Conservation (phyloP, 1,140 invertebrate species). For the Triops longicaudatus region DNA sequence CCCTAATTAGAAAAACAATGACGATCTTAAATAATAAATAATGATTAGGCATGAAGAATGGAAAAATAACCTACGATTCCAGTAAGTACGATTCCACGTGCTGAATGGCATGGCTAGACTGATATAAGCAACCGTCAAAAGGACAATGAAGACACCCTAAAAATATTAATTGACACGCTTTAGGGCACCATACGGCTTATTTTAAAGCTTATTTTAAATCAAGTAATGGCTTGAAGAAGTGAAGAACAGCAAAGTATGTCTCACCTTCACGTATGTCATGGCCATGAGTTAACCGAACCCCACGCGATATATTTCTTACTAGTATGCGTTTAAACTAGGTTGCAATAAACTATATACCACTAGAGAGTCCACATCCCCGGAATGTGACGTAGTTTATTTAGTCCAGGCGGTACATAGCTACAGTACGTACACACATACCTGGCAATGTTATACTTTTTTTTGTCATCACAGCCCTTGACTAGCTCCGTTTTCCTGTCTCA, state of each 20-base stretch:
- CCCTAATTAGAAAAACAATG: too few species aligned
- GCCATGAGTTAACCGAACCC: neutral
- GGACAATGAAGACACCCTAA: neutral
- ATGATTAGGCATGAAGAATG: too few species aligned
- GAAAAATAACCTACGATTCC: neutral
- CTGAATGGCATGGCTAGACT: neutral
- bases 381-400: neutral
- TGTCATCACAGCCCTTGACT: neutral
- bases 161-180: too few species aligned
- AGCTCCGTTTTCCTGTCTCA: neutral
- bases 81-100: neutral
- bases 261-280: neutral
- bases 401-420: neutral
- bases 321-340: neutral
- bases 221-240: neutral
- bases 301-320: neutral
- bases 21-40: too few species aligned
- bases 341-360: neutral
- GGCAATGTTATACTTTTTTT: too few species aligned
- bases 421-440: too few species aligned
- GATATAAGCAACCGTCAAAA: neutral
- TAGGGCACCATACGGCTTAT: too few species aligned
- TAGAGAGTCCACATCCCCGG: neutral
- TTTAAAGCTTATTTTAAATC: too few species aligned
- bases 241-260: neutral